These are phyloP conservation scores for Germaria angustata DNA, from an alignment of 2,888 invertebrate genomes.

Conservation along the genomic window DNA sequence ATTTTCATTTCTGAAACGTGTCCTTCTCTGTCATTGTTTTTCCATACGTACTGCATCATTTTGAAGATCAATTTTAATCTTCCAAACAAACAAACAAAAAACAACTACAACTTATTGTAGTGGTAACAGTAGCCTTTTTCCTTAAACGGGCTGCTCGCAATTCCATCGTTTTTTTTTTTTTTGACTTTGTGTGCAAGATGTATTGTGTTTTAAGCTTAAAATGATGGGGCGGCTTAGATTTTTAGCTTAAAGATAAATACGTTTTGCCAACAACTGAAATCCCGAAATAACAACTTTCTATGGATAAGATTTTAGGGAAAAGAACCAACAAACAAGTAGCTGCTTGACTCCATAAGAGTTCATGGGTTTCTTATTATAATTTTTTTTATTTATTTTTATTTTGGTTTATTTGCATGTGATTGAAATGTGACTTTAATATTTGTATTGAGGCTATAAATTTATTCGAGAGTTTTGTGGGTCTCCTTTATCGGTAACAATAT, in stretches of 20 bases:
- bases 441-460: conserved; percentile 74
- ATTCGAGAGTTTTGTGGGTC: conserved; percentile 45
- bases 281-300: conserved; percentile 36
- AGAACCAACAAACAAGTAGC: conserved; percentile 45
- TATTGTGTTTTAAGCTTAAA: conserved; percentile 59
- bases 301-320: conserved; percentile 13
- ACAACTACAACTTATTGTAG: conserved; percentile 22
- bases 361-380: conserved; percentile 38
- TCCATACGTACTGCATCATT: conserved; percentile 59
- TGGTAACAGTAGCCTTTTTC: conserved; percentile 54
- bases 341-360: conserved; percentile 50
- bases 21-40: conserved; percentile 69
- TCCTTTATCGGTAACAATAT: conserved; percentile 52
- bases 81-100: neutral
- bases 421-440: conserved; percentile 78
- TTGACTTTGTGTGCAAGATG: conserved; percentile 46
- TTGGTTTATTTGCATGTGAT: conserved; percentile 74
- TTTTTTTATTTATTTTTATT: conserved; percentile 17
- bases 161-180: neutral
- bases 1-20: conserved; percentile 75
- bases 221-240: conserved; percentile 67
- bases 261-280: conserved; percentile 51
- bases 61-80: conserved; percentile 52
- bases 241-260: conserved; percentile 59
- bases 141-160: neutral